Base-by-base conservation (phyloP, 1,140 invertebrate species). In the Trichonephila clavata region DNA sequence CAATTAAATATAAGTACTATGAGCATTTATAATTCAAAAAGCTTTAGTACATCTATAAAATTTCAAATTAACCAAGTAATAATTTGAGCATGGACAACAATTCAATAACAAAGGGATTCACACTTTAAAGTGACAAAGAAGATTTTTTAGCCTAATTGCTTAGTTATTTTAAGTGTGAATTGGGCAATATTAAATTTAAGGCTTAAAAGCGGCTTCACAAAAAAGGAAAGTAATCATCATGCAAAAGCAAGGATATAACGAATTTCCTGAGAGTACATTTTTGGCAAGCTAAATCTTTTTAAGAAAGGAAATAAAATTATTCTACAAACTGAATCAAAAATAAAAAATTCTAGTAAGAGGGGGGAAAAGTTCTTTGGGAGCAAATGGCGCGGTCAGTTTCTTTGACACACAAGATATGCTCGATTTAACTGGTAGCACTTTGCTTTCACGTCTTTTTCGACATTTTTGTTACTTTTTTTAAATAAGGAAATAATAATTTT, bases 381-480 rank as follows among this genome's bases (percentile, higher is more conserved):
- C 21, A 88, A 92, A 92, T 92, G 90, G 63, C 60, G 80, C 90
- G 63, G 77, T 86, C 43, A 39, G 77, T 68, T 92, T 92, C 90
- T 68, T 68, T 68, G 65, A 86, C 81, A n/a, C n/a, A n/a, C n/a
- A 84, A 59, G 80, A 63, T 50, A 92, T 59, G 90, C 60, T 84
- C 90, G 80, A 92, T 92, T 92, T 57, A 60, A 81, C 60, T 80
- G 81, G 81, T n/a, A 59, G 68, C 63, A 39, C 86, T 60, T 86
- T 86, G 57, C 50, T 86, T 50, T 59, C 18, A 39, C 50, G 50
- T 50, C 50, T 50, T 50, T 50, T 50, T 50, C 7, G 14, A 6
- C 61, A 63, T 21, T 61, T 21, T 21, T 63, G 61, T 21, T 20
- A 21, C 14, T 27, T 14, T 27, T 27, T 27, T 27, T 63, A 68